Evolutionary conservation across 1,140 invertebrate genomes (phyloP).

Genomic region (Antheraea mylitta): DNA sequence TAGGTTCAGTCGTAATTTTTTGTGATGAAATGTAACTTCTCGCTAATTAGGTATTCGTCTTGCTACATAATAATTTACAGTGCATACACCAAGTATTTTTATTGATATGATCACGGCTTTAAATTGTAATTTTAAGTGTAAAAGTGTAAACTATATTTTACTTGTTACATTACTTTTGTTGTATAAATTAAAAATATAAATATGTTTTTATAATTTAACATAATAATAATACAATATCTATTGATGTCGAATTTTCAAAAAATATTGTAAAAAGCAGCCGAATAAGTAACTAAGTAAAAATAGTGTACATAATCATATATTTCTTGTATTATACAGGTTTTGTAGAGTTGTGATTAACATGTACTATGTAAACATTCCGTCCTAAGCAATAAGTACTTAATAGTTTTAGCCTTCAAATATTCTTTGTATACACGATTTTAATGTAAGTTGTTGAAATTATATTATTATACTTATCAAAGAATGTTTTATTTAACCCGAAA

Average conservation of each 20-base stretch:
- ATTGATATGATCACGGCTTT: too few species aligned
- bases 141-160: neutral
- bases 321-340: constrained; percentile 1
- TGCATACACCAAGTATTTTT: too few species aligned
- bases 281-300: neutral
- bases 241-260: too few species aligned
- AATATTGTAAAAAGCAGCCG: neutral
- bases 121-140: too few species aligned
- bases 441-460: neutral
- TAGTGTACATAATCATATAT: neutral
- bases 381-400: constrained; percentile 14
- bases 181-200: too few species aligned
- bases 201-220: too few species aligned
- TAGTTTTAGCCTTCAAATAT: neutral
- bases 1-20: too few species aligned
- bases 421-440: constrained; percentile 1
- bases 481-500: neutral
- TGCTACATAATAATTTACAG: too few species aligned
- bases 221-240: too few species aligned
- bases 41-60: too few species aligned
- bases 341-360: constrained; percentile 11
- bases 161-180: neutral
- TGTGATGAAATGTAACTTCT: too few species aligned
- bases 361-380: constrained; percentile 14
- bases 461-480: constrained; percentile 2